Evolutionary conservation across 2,113 vertebrate genomes (phyloP).

Genomic region (Xiphophorus hellerii): DNA sequence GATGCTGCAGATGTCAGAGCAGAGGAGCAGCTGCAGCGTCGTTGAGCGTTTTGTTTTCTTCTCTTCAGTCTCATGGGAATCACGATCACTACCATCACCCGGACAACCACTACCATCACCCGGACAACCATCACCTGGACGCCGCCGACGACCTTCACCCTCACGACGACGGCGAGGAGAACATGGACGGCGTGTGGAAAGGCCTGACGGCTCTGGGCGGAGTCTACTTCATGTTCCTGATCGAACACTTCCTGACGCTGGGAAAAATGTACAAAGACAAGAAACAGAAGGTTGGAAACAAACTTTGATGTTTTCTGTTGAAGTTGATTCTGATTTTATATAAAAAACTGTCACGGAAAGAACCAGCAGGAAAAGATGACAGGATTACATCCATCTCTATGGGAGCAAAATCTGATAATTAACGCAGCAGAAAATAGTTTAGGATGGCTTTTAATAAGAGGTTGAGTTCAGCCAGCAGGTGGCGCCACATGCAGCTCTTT

Average conservation of each 20-base stretch:
- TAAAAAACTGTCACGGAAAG: too few relatives aligned
- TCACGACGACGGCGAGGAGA: constrained; percentile 64
- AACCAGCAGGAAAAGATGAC: too few relatives aligned
- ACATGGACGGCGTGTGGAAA: constrained; percentile 92
- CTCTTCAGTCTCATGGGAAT: constrained; percentile 61
- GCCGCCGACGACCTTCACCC: constrained; percentile 9
- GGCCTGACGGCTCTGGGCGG: constrained; percentile 92
- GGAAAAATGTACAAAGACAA: constrained; percentile 98
- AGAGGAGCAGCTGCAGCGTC: too few relatives aligned
- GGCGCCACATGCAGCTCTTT: not conserved
- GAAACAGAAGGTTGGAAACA: constrained; percentile 87
- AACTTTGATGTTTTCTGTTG: too few relatives aligned
- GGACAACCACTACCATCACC: constrained; percentile 45
- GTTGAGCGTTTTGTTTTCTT: not conserved
- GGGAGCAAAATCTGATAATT: not conserved
- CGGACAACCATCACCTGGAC: constrained; percentile 36
- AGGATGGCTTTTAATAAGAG: too few relatives aligned
- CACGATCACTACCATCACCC: constrained; percentile 25
- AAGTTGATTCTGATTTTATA: too few relatives aligned
- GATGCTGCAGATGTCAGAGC: too few relatives aligned
- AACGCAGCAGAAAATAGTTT: too few relatives aligned
- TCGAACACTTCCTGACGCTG: constrained; percentile 95
- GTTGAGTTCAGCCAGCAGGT: not conserved
- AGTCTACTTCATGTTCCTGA: constrained; percentile 98
- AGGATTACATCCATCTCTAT: not conserved